Evolutionary conservation across 2,797 vertebrate genomes (phyloP).

Genomic region (Acanthiza pusilla): DNA sequence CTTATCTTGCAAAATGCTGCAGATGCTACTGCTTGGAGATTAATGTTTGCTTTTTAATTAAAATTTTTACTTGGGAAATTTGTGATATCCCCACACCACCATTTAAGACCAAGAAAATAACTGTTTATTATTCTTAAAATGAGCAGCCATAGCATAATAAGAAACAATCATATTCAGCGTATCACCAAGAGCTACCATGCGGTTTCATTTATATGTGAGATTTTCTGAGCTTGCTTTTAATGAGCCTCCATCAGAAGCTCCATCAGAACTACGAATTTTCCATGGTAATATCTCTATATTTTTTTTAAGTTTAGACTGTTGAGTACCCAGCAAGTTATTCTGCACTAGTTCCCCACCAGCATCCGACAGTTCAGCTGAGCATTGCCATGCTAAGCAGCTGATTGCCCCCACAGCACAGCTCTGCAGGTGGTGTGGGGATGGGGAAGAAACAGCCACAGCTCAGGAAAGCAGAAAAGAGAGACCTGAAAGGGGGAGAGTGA

Average conservation of each 20-base stretch:
- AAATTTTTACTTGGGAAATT: constrained; percentile 29
- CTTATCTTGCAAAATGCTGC: constrained; percentile 44
- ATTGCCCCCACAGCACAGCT: neutral
- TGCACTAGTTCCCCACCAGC: neutral
- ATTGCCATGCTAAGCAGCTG: neutral
- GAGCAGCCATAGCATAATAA: neutral
- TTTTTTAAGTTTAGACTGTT: neutral
- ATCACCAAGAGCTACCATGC: neutral
- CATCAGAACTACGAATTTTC: neutral
- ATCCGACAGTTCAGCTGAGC: neutral
- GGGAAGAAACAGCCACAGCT: neutral
- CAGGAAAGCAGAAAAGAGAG: neutral
- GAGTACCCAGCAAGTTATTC: neutral
- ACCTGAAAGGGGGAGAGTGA: neutral
- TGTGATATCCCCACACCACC: constrained; percentile 8
- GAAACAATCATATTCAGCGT: neutral
- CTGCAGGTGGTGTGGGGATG: neutral
- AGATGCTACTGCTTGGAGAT: constrained; percentile 36
- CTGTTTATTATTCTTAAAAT: constrained; percentile 15
- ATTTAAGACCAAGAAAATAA: constrained; percentile 30
- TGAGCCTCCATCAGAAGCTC: neutral
- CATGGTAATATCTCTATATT: neutral
- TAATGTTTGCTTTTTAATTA: constrained; percentile 50
- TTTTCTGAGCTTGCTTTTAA: constrained; percentile 5
- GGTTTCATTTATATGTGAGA: neutral